phyloP scores from a whole-genome alignment of 2,113 vertebrate genomes.

The Neogale vison region DNA sequence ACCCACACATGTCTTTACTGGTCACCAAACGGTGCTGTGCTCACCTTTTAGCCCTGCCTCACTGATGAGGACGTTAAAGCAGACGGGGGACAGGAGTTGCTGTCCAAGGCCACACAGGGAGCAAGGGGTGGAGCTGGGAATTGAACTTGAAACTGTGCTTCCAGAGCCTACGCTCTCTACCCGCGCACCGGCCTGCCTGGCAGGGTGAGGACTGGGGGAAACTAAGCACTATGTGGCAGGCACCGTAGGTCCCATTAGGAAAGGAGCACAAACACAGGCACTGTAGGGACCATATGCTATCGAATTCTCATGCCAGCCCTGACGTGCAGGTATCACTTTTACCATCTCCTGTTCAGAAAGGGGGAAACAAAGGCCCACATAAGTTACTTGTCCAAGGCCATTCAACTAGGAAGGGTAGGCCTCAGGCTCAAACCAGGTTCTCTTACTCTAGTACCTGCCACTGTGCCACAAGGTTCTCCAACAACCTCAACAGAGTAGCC shows the following conservation, averaged over 20 bases:
- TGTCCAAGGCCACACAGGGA: background rate
- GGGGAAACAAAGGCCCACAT: background rate
- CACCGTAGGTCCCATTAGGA: too few species aligned
- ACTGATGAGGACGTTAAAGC: background rate
- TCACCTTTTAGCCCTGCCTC: background rate
- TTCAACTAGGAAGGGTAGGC: background rate
- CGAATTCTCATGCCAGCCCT: background rate
- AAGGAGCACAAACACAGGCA: too few species aligned
- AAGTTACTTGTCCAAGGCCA: background rate
- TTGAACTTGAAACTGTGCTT: background rate
- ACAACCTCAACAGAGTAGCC: background rate
- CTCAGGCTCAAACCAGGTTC: background rate
- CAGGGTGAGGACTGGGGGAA: background rate
- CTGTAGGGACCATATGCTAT: background rate
- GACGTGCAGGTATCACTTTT: background rate
- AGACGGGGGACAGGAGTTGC: background rate
- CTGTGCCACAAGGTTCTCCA: background rate
- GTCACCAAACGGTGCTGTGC: background rate
- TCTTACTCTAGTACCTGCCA: background rate
- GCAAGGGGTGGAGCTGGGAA: background rate
- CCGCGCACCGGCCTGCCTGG: background rate
- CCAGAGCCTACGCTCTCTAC: background rate
- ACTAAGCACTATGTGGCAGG: background rate
- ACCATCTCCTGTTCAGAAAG: background rate
- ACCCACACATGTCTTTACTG: fast-evolving